Evolutionary conservation across 2,888 invertebrate genomes (phyloP).

Genomic region (Melikaiella ostensackeni): DNA sequence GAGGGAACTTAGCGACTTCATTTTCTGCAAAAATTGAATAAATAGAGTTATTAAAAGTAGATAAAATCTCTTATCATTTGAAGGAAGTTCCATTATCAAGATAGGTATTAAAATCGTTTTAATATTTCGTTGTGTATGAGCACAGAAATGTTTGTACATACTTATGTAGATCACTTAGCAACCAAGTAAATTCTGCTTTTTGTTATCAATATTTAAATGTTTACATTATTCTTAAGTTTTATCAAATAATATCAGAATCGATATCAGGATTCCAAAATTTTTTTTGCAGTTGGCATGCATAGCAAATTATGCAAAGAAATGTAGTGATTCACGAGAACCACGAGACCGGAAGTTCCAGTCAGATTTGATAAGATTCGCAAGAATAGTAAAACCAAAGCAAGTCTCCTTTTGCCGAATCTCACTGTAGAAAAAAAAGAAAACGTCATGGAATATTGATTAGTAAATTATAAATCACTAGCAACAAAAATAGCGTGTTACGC

Average conservation of each 20-base stretch:
- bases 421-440: too few species aligned
- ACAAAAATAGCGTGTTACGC: too few species aligned
- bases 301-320: too few species aligned
- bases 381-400: too few species aligned
- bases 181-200: not conserved
- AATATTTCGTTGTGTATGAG: not conserved
- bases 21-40: not conserved
- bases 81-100: slow-evolving; percentile 32
- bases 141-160: not conserved
- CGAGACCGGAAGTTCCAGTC: too few species aligned
- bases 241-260: not conserved
- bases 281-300: too few species aligned
- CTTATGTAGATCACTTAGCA: slow-evolving; percentile 11
- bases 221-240: not conserved
- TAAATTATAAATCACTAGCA: too few species aligned
- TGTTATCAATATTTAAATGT: not conserved
- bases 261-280: not conserved
- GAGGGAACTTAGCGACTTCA: not conserved
- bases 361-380: too few species aligned
- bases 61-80: not conserved
- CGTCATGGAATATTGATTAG: too few species aligned
- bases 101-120: slow-evolving; percentile 5
- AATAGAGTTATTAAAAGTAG: not conserved
- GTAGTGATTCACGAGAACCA: too few species aligned
- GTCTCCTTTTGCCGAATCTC: too few species aligned